A percentile compares a stretch with the other conserved stretches of the same genome.
Evolutionary conservation across 2,113 vertebrate species (phyloP).

Genomic region (Pontoporia blainvillei): DNA sequence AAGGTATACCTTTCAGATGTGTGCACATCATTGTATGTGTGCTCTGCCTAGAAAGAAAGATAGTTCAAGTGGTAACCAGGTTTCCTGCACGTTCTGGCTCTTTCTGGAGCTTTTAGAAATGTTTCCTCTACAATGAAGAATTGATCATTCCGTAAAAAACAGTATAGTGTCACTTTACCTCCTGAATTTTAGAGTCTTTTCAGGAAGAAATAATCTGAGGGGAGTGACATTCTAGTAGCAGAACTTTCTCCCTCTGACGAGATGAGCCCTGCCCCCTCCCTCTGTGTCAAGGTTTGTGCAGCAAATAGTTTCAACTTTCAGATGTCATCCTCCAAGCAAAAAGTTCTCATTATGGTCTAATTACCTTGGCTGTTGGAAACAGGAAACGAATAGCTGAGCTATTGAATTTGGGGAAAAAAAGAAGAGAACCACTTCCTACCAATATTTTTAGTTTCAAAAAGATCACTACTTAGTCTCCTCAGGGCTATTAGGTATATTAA

Average conservation of each 20-base stretch:
- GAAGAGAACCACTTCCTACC: neutral
- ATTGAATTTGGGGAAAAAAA: constrained; percentile 30
- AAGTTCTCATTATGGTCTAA: constrained; percentile 54
- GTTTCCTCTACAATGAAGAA: neutral
- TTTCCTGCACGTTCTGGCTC: neutral
- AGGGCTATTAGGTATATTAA: neutral
- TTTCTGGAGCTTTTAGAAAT: neutral
- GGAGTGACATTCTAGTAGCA: neutral
- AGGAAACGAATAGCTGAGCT: constrained; percentile 54
- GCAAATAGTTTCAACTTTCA: constrained; percentile 41
- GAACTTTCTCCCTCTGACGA: neutral
- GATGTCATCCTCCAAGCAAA: constrained; percentile 10
- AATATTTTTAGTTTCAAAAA: constrained; percentile 12
- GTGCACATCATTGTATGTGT: rapidly evolving
- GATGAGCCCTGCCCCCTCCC: neutral
- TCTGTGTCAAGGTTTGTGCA: neutral
- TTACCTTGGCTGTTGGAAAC: constrained; percentile 38
- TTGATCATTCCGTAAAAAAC: neutral
- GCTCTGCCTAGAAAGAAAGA: neutral
- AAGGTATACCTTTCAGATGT: neutral
- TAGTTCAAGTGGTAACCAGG: neutral
- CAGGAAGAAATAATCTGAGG: neutral
- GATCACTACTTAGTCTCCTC: neutral
- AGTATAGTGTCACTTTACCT: neutral
- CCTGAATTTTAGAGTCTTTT: neutral